Evolutionary conservation across 2,797 vertebrate genomes (phyloP).

Genomic region (Centropyge bicolor): DNA sequence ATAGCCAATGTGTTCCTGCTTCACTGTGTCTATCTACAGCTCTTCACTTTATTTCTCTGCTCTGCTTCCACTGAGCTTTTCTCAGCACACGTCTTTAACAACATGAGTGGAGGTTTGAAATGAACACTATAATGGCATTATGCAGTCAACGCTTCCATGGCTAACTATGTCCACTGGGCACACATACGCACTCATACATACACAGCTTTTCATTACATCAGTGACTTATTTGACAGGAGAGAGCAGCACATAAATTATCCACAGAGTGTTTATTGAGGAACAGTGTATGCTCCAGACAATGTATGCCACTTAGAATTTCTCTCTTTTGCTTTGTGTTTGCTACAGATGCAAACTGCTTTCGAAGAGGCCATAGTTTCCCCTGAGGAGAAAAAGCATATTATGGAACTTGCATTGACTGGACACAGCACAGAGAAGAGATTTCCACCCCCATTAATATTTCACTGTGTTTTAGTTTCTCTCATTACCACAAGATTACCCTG

Average conservation of each 20-base stretch:
- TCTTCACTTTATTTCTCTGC: background rate
- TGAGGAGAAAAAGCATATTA: slow-evolving; percentile 18
- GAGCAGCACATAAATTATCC: slow-evolving; percentile 29
- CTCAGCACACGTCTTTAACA: slow-evolving; percentile 16
- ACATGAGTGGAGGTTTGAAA: slow-evolving; percentile 13
- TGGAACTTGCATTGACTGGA: slow-evolving; percentile 12
- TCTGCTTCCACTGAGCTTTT: background rate
- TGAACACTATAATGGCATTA: slow-evolving; percentile 19
- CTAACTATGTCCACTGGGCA: slow-evolving; percentile 25
- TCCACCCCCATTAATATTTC: slow-evolving; percentile 37
- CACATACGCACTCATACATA: slow-evolving; percentile 12
- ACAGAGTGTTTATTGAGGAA: slow-evolving; percentile 29
- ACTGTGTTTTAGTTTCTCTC: slow-evolving; percentile 40
- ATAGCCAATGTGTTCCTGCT: background rate
- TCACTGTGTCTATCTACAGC: slow-evolving; percentile 5
- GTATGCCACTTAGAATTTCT: slow-evolving; percentile 42
- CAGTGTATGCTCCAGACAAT: slow-evolving; percentile 22
- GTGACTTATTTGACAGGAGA: slow-evolving; percentile 50
- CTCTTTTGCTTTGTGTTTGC: slow-evolving; percentile 4
- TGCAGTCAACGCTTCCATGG: background rate
- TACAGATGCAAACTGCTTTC: slow-evolving; percentile 2
- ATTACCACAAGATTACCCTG: slow-evolving; percentile 31
- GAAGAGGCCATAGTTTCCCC: background rate
- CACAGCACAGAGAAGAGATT: slow-evolving; percentile 20
- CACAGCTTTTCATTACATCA: slow-evolving; percentile 42